Percentiles rank a stretch among this genome's conserved stretches.
These are phyloP conservation scores for Trichomycterus rosablanca DNA, from an alignment of 2,113 vertebrate species.

Conservation along the genomic window DNA sequence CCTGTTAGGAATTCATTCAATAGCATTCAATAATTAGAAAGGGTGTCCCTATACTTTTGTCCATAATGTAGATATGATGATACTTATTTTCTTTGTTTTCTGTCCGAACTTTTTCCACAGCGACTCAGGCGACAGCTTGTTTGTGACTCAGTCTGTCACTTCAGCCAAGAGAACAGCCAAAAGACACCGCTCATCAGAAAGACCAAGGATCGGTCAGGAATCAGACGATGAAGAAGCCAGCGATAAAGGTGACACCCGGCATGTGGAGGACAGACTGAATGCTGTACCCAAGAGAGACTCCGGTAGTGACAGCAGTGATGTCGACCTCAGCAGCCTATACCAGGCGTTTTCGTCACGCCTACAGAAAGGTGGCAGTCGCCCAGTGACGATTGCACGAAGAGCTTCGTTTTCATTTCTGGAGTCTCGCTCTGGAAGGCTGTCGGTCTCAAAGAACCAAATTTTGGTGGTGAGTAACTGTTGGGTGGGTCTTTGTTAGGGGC, in stretches of 20 bases:
- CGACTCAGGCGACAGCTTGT: conserved; percentile 63
- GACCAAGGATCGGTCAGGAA: neutral
- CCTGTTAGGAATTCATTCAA: too few species aligned
- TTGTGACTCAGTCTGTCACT: conserved; percentile 57
- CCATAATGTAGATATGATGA: too few species aligned
- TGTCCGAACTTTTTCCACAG: conserved; percentile 55
- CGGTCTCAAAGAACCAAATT: neutral
- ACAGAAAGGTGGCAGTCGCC: neutral
- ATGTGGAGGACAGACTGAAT: too few species aligned
- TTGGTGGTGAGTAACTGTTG: conserved; percentile 46
- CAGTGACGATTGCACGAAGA: neutral
- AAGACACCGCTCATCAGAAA: neutral
- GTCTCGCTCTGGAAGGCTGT: neutral
- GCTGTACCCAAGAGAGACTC: neutral
- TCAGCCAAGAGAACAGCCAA: conserved; percentile 31
- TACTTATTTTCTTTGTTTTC: too few species aligned
- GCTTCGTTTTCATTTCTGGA: conserved; percentile 49
- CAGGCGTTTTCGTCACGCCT: too few species aligned
- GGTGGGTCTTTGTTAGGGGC: too few species aligned
- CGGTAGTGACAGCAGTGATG: neutral
- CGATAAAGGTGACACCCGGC: too few species aligned
- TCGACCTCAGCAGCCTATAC: neutral
- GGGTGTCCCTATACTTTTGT: too few species aligned
- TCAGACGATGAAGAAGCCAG: neutral
- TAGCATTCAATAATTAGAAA: too few species aligned